Base-by-base conservation (phyloP, 2,113 vertebrate species). In the Hystrix brachyura region DNA sequence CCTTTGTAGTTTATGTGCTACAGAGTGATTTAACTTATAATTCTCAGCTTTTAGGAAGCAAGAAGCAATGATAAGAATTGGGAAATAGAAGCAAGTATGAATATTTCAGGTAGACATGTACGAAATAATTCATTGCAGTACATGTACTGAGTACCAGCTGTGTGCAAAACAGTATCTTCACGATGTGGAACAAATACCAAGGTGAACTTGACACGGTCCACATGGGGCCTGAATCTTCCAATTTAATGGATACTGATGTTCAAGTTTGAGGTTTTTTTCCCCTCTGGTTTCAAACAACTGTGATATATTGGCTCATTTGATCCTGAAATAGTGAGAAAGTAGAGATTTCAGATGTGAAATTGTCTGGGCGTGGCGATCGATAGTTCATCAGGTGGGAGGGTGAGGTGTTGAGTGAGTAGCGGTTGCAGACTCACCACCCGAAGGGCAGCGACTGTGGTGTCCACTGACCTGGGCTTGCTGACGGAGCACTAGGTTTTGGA, bases 311-410 rank as follows among this genome's bases (percentile, higher is more conserved):
- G 62, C 21, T 80, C 32, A 67, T 82, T 89, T 85, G 59, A 91
- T 76, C 3, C 23, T 91, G 67, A 76, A 55, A 64, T 91, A 80
- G 0, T 76, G 86, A 87, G 84, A 92, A 83, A 80, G 72, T 55
- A 62, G 86, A 90, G 62, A 89, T 92, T 72, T 81, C 78, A 72
- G 34, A 38, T 23, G n/a, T 81, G 38, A 72, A 95, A n/a, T 93
- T 55, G 67, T 59, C 43, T 59, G 18, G 57, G 19, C 2, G 5
- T 59, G 83, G 67, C 83, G n/a, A 78, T 92, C 27, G 71, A 21
- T 55, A 32, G 21, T 81, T 2, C 12, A 11, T 55, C 43, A 53
- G 19, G 4, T 74, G 59, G 15, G 43, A 64, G 43, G 34, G 60
- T 82, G 71, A 74, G 46, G 11, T 51, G n/a, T 69, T 7, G 6